Evolutionary conservation across 2,888 invertebrate species (phyloP), one percentile per base, ranked within the genome.

Genomic region (Cantharis lateralis): DNA sequence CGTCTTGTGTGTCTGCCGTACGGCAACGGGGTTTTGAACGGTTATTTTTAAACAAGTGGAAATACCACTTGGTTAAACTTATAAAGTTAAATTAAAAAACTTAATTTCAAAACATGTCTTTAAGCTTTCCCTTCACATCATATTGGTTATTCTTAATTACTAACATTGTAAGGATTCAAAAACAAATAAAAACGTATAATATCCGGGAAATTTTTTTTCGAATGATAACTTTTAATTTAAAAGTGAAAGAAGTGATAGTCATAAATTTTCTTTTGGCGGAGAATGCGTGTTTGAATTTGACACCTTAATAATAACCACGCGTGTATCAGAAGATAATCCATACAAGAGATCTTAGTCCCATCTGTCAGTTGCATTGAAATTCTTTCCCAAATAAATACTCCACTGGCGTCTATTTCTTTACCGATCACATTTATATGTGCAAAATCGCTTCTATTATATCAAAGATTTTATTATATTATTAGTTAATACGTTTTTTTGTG

Each of bases 231-330:
- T 66, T 66, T 66, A 66, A 66, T 66, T 66, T 66, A 24, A 24
- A n/a, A n/a, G 64, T 66, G 11, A 66, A 66, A n/a, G 64, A 66
- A 66, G 20, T 64, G 16, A 18, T 16, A 64, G 20, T 64, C 64
- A 18, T 64, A 64, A 64, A 64, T 64, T 64, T n/a, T 64, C 18
- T 64, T 64, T 15, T 64, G 64, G 64, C 20, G 20, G 16, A 64
- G 20, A 15, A 64, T 66, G 24, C 64, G 64, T 24, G 64, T 66
- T 66, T 66, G 64, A 66, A 66, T 66, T 66, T 24, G 64, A 66
- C 64, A 66, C 64, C 24, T 66, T 24, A 66, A 66, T 66, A 66
- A 66, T 66, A 66, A 66, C 64, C 64, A 66, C 24, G 64, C 64
- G 64, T 66, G 64, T 66, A 66, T 66, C 64, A 66, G 20, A 15